Conservation (phyloP, 1,140 invertebrate genomes). For the Atopsyche davidsoni region DNA sequence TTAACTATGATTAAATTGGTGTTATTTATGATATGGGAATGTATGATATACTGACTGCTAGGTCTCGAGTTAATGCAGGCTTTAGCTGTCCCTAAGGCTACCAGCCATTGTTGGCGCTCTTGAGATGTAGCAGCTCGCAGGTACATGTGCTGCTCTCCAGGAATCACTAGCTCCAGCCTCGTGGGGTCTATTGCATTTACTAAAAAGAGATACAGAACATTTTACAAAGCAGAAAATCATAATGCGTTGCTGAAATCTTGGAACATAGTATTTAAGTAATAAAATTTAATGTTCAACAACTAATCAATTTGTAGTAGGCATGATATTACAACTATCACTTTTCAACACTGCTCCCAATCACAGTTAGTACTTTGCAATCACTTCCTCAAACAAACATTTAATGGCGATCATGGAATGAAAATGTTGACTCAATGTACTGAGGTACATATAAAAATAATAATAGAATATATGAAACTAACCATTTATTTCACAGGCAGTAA, state of each 20-base stretch:
- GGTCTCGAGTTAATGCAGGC: slow-evolving; percentile 53
- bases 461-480: slow-evolving; percentile 55
- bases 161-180: slow-evolving; percentile 71
- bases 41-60: slow-evolving; percentile 23
- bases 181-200: slow-evolving; percentile 66
- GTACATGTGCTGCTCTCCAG: slow-evolving; percentile 77
- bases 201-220: too few species aligned
- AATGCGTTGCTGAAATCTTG: too few species aligned
- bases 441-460: not conserved
- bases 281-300: too few species aligned
- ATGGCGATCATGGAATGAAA: not conserved
- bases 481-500: slow-evolving; percentile 76
- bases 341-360: too few species aligned
- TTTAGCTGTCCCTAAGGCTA: slow-evolving; percentile 74
- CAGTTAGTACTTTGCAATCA: too few species aligned
- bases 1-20: too few species aligned
- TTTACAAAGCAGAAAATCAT: too few species aligned
- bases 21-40: too few species aligned
- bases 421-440: not conserved
- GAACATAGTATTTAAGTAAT: not conserved
- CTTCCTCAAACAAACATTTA: too few species aligned
- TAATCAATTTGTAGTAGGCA: too few species aligned
- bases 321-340: too few species aligned
- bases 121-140: slow-evolving; percentile 66
- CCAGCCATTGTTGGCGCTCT: slow-evolving; percentile 74